Evolutionary conservation across 2,797 vertebrate genomes (phyloP).

Genomic region (Pipistrellus kuhlii): DNA sequence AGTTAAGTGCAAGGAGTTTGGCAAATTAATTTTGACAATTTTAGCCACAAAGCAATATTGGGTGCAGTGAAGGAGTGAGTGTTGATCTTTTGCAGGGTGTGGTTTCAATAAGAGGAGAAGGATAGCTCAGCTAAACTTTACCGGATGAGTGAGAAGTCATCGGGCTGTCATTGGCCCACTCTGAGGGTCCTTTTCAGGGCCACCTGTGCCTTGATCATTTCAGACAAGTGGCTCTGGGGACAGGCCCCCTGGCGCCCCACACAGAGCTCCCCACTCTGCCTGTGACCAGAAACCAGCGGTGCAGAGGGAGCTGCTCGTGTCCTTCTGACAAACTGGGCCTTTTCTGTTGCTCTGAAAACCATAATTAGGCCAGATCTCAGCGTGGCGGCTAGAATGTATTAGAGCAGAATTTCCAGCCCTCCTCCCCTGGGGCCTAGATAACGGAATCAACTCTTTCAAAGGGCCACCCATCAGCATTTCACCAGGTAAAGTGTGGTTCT

Average conservation of each 20-base stretch:
- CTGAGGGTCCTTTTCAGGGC: neutral
- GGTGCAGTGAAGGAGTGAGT: neutral
- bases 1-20: neutral
- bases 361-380: constrained; percentile 63
- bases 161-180: fast-evolving
- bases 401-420: neutral
- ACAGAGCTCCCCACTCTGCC: neutral
- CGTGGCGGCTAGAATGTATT: neutral
- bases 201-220: neutral
- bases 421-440: constrained; percentile 45
- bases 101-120: neutral
- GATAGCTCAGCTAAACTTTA: neutral
- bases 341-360: neutral
- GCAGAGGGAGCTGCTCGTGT: neutral
- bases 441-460: neutral
- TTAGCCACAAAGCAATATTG: neutral
- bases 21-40: neutral
- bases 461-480: neutral
- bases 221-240: neutral
- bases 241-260: neutral
- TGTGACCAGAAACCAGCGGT: neutral
- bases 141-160: neutral
- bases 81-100: neutral
- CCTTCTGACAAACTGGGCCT: neutral
- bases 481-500: neutral